A percentile compares a stretch with the other conserved stretches of the same genome.
Conservation (phyloP, 2,797 vertebrate species). For the Numenius phaeopus region DNA sequence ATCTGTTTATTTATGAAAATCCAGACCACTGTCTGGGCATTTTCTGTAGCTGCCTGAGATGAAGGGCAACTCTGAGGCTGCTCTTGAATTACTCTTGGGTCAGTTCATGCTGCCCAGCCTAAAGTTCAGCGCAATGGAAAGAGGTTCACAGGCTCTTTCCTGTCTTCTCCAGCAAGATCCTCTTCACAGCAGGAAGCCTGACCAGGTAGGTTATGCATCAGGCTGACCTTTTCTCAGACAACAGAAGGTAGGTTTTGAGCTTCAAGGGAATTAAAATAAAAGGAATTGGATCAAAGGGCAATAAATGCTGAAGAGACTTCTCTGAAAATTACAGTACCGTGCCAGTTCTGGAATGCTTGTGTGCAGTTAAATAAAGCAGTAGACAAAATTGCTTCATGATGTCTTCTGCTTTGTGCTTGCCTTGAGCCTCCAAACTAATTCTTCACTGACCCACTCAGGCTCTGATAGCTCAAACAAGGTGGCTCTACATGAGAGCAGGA, state of each 20-base stretch:
- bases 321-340: not conserved
- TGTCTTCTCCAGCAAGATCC: accelerated
- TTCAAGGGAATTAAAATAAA: not conserved
- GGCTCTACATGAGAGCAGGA: not conserved
- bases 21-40: not conserved
- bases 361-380: not conserved
- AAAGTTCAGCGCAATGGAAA: not conserved
- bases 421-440: not conserved
- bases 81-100: not conserved
- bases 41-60: not conserved
- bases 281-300: not conserved
- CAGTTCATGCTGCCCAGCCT: not conserved
- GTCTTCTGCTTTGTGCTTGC: not conserved
- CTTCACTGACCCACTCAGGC: not conserved
- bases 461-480: not conserved
- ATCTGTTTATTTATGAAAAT: not conserved
- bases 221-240: not conserved
- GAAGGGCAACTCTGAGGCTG: not conserved
- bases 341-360: not conserved
- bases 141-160: not conserved
- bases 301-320: not conserved
- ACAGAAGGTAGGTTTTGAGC: not conserved
- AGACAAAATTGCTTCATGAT: not conserved
- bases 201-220: not conserved
- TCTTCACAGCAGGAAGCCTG: not conserved